phyloP scores from a whole-genome alignment of 2,888 invertebrate genomes.

The Nebria salina region DNA sequence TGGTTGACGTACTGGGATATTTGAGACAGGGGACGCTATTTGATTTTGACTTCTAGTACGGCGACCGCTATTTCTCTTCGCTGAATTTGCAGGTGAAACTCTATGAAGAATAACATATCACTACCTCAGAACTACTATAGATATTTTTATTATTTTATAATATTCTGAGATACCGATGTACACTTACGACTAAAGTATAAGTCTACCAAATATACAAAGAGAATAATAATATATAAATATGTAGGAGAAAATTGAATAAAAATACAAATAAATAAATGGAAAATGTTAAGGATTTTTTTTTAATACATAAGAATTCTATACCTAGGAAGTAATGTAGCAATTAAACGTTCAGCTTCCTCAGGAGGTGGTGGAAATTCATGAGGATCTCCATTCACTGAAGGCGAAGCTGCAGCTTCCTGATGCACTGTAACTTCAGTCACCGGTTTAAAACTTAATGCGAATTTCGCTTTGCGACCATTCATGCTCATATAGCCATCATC shows the following conservation, averaged over 20 bases:
- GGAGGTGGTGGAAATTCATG: constrained; percentile 77
- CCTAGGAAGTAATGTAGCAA: constrained; percentile 80
- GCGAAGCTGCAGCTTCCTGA: constrained; percentile 62
- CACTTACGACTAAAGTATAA: not conserved
- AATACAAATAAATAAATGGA: too few relatives aligned
- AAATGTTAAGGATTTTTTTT: too few relatives aligned
- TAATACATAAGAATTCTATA: constrained; percentile 56
- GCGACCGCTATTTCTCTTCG: constrained; percentile 66
- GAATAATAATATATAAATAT: too few relatives aligned
- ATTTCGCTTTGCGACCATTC: constrained; percentile 85
- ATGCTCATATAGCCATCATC: constrained; percentile 94
- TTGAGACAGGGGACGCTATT: constrained; percentile 41
- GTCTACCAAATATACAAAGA: too few relatives aligned
- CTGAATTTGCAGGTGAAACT: constrained; percentile 76
- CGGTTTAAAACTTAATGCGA: constrained; percentile 76
- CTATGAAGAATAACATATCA: constrained; percentile 61
- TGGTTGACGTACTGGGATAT: constrained; percentile 34
- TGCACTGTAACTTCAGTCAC: constrained; percentile 66
- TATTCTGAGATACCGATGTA: not conserved
- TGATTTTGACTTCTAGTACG: constrained; percentile 53
- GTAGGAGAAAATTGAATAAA: too few relatives aligned
- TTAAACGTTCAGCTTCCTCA: constrained; percentile 80
- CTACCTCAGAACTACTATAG: not conserved
- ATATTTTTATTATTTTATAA: not conserved
- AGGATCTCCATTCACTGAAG: constrained; percentile 58